Evolutionary conservation across 2,113 vertebrate genomes (phyloP), one percentile per base, ranked within the genome.

Genomic region (Thymallus thymallus): DNA sequence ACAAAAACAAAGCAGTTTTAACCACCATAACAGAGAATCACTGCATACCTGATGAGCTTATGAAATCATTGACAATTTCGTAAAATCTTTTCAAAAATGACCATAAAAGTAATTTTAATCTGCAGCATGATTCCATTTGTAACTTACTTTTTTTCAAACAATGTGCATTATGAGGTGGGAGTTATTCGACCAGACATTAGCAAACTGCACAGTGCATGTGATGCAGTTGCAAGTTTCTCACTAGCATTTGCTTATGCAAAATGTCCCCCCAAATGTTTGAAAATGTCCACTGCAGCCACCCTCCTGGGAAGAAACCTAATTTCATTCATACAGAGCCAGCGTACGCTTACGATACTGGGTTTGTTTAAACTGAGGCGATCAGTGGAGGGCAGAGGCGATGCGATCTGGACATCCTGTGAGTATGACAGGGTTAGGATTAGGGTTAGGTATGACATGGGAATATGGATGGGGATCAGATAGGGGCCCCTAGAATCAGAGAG

Each of bases 401-500:
- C 3, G 68, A 85, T 88, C 81, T 82, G 70, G 71, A 75, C 73
- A 77, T 79, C 73, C 69, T 87, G 84, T 46, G 35, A 60, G 70
- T 45, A 24, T 74, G 78, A 81, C 76, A 84, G 74, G 73, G 32
- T 35, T 35, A 35, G 32, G 32, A 7, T 35, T 35, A 35, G 32
- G 32, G 32, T 35, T 35, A 7, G 6, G 6, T 35, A 35, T 35
- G 32, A 35, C 32, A 35, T 6, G 32, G 74, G 77, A 65, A 76
- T 70, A 78, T 80, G 76, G 85, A 61, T 68, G 67, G 69, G 76
- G 76, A 82, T 87, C 79, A 85, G 74, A 81, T 79, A 83, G 79
- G 66, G 30, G 64, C 30, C 30, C 30, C 30, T 32, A 32, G 30
- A 32, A 32, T 32, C 30, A 5, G 5, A 32, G 5, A 32, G 30